phyloP scores from a whole-genome alignment of 2,888 invertebrate species.

The Patella depressa region DNA sequence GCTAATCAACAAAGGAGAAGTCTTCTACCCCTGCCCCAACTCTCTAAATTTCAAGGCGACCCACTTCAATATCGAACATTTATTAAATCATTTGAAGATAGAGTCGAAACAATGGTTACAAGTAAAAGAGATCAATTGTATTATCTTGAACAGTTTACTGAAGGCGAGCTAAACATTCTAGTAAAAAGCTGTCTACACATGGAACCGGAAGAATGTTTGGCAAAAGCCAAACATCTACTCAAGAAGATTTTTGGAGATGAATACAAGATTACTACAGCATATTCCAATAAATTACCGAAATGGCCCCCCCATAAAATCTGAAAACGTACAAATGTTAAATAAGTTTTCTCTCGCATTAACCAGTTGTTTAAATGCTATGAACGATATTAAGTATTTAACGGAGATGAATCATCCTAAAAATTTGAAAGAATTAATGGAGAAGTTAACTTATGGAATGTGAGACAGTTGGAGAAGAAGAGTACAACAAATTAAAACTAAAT shows the following conservation, averaged over 20 bases:
- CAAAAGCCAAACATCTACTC: background rate
- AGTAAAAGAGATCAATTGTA: background rate
- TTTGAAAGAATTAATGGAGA: background rate
- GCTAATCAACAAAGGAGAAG: background rate
- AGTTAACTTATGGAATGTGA: background rate
- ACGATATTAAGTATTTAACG: background rate
- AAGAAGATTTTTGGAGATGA: background rate
- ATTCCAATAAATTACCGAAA: background rate
- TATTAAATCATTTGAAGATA: background rate
- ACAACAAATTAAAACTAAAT: background rate
- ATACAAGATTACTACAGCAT: background rate
- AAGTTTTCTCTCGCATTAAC: background rate
- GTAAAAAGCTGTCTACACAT: background rate
- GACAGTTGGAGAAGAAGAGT: background rate
- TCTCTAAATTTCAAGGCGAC: background rate
- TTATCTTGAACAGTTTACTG: background rate
- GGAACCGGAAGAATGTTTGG: background rate
- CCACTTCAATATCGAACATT: no score
- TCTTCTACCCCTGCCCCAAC: background rate
- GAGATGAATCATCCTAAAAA: constrained; percentile 1
- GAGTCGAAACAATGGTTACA: background rate
- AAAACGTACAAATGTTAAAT: background rate
- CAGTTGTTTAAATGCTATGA: constrained; percentile 2
- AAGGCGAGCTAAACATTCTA: background rate
- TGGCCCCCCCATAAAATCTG: background rate